Base-by-base conservation (phyloP, 2,888 invertebrate species). In the Tryphoninae sp. region DNA sequence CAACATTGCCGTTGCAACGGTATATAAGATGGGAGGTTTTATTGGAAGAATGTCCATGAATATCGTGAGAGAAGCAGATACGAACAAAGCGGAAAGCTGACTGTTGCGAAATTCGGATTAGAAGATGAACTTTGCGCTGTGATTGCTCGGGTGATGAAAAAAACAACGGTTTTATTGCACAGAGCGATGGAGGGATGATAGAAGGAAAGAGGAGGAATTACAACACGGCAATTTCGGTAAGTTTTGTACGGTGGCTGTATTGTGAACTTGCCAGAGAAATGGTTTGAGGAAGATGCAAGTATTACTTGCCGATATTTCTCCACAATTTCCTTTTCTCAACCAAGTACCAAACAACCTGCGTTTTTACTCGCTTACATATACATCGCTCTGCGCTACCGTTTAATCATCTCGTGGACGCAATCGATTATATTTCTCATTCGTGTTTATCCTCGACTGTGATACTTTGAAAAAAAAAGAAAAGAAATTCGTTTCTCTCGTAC, bases 1-100 rank as follows among this genome's bases (percentile, higher is more conserved):
- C 87, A 87, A 86, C 87, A 89, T 88, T 86, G 84, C 82, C 82
- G 85, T 86, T 86, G 86, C 85, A 75, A 86, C 79, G 87, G 84
- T 85, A 85, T 87, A 86, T 86, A 87, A 86, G 62, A 88, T 87
- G 87, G 86, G 87, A 84, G 59, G 16, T 13, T 77, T 83, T 84
- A 82, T 82, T 83, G 83, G 16, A 61, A 49, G 33, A 61, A 72
- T 61, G 13, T 49, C 55, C 40, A n/a, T 45, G 42, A 53, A 40
- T 19, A 23, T 13, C 33, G 26, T 19, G 49, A 23, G 22, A 7
- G 22, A 9, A 61, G 40, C 33, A 40, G 42, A 23, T 53, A 33
- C 26, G 6, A 53, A 13, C 23, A 62, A 40, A 67, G 51, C 40
- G 13, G 13, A 51, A 42, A 75, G 49, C 59, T 68, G 19, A n/a